These are phyloP conservation scores for Odocoileus virginianus DNA, from an alignment of 2,113 vertebrate genomes.

Conservation along the genomic window DNA sequence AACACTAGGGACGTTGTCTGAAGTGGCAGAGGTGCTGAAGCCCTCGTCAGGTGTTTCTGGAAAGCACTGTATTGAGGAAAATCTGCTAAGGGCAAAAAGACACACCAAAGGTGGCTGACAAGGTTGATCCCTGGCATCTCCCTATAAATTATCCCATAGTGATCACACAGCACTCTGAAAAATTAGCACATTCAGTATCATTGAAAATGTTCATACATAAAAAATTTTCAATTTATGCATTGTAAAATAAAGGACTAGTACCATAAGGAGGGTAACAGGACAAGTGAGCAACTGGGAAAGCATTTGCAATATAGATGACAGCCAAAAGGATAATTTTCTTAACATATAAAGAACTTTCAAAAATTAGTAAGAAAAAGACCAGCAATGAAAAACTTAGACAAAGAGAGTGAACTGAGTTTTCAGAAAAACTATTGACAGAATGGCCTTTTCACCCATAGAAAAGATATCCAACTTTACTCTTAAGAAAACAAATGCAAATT, in stretches of 20 bases:
- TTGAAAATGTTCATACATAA: not conserved
- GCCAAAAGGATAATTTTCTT: not conserved
- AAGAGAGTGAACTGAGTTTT: not conserved
- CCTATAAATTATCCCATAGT: not conserved
- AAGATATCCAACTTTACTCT: not conserved
- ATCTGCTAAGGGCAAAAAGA: not conserved
- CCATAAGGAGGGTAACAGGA: not conserved
- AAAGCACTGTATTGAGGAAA: not conserved
- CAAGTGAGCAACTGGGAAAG: not conserved
- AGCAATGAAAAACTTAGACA: not conserved
- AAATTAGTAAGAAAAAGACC: not conserved
- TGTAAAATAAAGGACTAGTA: not conserved
- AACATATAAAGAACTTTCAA: not conserved
- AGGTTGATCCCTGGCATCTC: not conserved
- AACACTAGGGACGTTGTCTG: rapidly evolving
- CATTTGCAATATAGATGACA: not conserved
- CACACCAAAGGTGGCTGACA: not conserved
- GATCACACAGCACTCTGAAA: not conserved
- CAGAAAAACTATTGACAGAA: not conserved
- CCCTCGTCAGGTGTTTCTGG: not conserved
- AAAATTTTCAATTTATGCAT: not conserved
- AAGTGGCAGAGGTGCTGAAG: not conserved
- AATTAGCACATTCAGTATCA: not conserved
- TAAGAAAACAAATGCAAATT: conserved; percentile 17
- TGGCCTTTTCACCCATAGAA: not conserved